phyloP scores from a whole-genome alignment of 2,888 invertebrate genomes.

The Conchocele bisecta region DNA sequence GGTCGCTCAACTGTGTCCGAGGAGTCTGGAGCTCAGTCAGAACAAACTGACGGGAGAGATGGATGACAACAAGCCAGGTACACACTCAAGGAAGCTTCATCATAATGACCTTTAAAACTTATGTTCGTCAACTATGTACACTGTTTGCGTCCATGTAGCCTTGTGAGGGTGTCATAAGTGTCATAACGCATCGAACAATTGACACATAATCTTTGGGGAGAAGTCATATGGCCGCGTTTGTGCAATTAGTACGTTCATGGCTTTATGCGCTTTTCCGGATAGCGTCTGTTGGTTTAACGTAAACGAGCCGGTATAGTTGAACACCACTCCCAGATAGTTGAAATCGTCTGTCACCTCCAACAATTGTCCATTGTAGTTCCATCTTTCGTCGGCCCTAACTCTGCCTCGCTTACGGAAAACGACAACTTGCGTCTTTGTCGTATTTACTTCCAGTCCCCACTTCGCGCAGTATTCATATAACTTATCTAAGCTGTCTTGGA shows the following conservation, averaged over 20 bases:
- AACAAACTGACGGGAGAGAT: no score
- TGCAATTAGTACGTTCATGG: conserved; percentile 1
- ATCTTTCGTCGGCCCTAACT: background rate
- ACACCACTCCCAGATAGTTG: conserved; percentile 18
- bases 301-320: conserved; percentile 18
- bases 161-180: no score
- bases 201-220: conserved; percentile 16
- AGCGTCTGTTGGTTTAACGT: background rate
- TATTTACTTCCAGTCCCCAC: conserved; percentile 29
- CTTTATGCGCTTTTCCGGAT: conserved; percentile 21
- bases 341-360: conserved; percentile 20
- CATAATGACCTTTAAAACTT: no score
- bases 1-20: no score
- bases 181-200: conserved; percentile 35
- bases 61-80: no score
- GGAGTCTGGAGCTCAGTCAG: no score
- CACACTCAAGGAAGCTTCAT: no score
- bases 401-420: conserved; percentile 21
- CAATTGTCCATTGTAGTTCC: conserved; percentile 3
- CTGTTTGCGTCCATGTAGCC: no score
- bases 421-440: conserved; percentile 15
- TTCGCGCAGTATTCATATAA: conserved; percentile 11
- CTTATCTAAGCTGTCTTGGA: conserved; percentile 9
- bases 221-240: background rate
- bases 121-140: no score